phyloP scores from a whole-genome alignment of 2,113 vertebrate species.

The Puffinus mauretanicus region DNA sequence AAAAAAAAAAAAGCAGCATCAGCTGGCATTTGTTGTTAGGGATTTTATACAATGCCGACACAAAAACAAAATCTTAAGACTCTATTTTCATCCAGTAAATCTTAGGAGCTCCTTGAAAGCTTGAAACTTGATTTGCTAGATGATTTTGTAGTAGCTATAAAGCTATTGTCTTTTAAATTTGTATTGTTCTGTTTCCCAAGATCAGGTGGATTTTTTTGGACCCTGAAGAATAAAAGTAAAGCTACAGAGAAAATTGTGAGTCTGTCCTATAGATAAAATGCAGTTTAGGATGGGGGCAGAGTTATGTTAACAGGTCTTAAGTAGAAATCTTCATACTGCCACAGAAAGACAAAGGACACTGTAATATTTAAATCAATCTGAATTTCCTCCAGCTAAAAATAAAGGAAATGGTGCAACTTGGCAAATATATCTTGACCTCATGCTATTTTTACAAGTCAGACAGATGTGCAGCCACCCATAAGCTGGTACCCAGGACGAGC shows the following conservation, averaged over 20 bases:
- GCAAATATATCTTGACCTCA: conserved; percentile 64
- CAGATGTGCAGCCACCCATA: conserved; percentile 56
- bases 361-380: conserved; percentile 55
- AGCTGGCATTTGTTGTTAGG: background rate
- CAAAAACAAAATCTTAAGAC: background rate
- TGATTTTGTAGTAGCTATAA: background rate
- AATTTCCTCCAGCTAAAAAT: conserved; percentile 62
- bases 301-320: conserved; percentile 13
- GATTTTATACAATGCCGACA: background rate
- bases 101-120: background rate
- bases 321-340: background rate
- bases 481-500: conserved; percentile 45
- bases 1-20: background rate
- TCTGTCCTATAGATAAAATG: background rate
- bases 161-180: background rate
- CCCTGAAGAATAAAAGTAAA: background rate
- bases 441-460: conserved; percentile 73
- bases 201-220: background rate
- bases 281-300: background rate
- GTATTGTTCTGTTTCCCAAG: background rate
- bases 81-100: background rate
- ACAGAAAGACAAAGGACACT: conserved; percentile 22
- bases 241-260: background rate
- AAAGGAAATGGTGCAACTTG: conserved; percentile 48
- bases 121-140: background rate